Percentiles rank a stretch among this genome's conserved stretches.
Conservation (phyloP, 2,797 vertebrate genomes). For the Amblyraja radiata region DNA sequence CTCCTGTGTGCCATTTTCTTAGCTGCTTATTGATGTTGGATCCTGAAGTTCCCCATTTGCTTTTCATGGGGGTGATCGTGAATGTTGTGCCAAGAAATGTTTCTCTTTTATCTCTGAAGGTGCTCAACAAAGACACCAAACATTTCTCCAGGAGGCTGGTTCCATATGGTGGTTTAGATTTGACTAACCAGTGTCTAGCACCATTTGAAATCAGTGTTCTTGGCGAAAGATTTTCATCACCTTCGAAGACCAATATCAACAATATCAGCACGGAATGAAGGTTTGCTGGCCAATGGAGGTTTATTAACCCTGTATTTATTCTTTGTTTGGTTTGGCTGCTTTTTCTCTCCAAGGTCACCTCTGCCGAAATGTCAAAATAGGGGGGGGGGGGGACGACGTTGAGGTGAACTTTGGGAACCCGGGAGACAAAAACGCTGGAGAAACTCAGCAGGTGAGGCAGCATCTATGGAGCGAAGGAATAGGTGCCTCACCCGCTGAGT, state of each 20-base stretch:
- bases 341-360: not conserved
- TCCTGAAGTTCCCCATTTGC: too few relatives aligned
- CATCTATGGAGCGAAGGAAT: too few relatives aligned
- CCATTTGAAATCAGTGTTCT: conserved; percentile 99
- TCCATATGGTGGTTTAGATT: conserved; percentile 99
- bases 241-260: not conserved
- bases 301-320: not conserved
- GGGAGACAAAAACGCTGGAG: too few relatives aligned
- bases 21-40: not conserved
- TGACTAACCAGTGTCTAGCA: conserved; percentile 92
- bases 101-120: not conserved
- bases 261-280: not conserved
- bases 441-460: too few relatives aligned
- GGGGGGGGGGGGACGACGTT: not conserved
- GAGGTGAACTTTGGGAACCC: too few relatives aligned
- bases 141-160: conserved; percentile 93
- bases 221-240: conserved; percentile 68
- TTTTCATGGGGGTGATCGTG: not conserved
- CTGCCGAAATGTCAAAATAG: not conserved
- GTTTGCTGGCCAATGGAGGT: not conserved
- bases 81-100: not conserved
- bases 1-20: not conserved
- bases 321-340: not conserved
- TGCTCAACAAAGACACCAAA: conserved; percentile 23
- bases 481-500: too few relatives aligned